phyloP scores from a whole-genome alignment of 2,888 invertebrate species.

The Latrodectus hesperus region DNA sequence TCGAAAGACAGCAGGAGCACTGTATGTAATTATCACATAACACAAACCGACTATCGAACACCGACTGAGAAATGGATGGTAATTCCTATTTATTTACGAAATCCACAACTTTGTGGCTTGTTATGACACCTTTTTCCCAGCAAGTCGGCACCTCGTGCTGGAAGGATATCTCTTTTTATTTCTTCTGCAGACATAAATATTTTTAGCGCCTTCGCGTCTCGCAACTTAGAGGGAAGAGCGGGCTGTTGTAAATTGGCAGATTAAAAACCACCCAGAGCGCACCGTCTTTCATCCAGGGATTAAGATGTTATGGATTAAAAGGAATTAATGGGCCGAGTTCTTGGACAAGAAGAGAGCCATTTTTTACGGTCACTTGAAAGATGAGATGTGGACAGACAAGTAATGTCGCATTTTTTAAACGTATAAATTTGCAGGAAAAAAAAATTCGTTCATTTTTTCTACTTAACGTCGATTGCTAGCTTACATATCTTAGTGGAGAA shows the following conservation, averaged over 20 bases:
- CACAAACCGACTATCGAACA: background rate
- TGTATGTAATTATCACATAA: background rate
- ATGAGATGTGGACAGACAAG: conserved; percentile 20
- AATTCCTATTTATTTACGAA: conserved; percentile 53
- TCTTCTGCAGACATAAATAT: conserved; percentile 34
- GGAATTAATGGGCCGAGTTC: conserved; percentile 41
- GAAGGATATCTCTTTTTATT: background rate
- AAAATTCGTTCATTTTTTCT: too few relatives aligned
- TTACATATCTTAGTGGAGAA: too few relatives aligned
- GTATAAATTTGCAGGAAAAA: too few relatives aligned
- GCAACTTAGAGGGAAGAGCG: background rate
- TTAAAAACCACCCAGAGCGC: conserved; percentile 52
- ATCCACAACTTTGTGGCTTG: conserved; percentile 49
- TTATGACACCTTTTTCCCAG: conserved; percentile 54
- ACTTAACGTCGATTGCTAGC: too few relatives aligned
- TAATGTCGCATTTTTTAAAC: background rate
- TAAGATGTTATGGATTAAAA: conserved; percentile 56
- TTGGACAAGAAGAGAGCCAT: background rate
- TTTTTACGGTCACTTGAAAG: conserved; percentile 28
- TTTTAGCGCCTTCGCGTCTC: conserved; percentile 35
- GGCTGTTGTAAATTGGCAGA: conserved; percentile 56
- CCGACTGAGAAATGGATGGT: background rate
- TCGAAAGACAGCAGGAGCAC: background rate
- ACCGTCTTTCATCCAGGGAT: conserved; percentile 60
- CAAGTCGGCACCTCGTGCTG: background rate